Evolutionary conservation across 2,797 vertebrate species (phyloP), one percentile per base, ranked within the genome.

Genomic region (Atherinosoma microstoma): DNA sequence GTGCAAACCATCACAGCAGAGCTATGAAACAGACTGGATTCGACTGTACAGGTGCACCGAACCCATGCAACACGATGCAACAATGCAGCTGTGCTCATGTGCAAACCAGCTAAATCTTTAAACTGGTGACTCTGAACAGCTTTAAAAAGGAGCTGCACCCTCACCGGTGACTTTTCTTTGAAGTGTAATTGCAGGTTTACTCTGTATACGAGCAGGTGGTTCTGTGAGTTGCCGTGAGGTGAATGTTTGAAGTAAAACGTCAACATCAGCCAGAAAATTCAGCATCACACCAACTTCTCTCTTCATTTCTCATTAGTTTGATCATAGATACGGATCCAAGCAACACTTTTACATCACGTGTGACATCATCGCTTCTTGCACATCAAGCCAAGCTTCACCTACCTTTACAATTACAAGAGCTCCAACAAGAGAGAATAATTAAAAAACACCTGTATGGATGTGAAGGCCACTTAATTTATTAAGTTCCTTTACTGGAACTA

Each of bases 61-160:
- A 6, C 2, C 24, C 24, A 27, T 27, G 24, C 18, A 15, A 67
- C 68, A 70, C 4, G 2, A 47, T 51, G 76, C 78, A 64, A 62
- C 9, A 20, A 69, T 22, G 53, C 76, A 76, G 47, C 20, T 6
- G 0, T n/a, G 62, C 45, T 6, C 18, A 57, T 29, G 16, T 45
- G 24, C 38, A 76, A 47, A 67, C 32, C 5, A n/a, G n/a, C 40
- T 16, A 13, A 16, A 15, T 16, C 4, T 13, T 24, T 1, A 2
- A 7, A 58, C 9, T 38, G n/a, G 24, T 27, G 24, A 27, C 2
- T 27, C 13, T 29, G 53, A 56, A 7, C 24, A 29, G 27, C 29
- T 57, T 30, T 20, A 27, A 38, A 38, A 38, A 38, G 36, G 11
- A 38, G 11, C 36, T 38, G 36, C 32, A 11, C 12, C 36, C 36